Base-by-base conservation (phyloP, 2,113 vertebrate species). In the Corydoras maculifer region DNA sequence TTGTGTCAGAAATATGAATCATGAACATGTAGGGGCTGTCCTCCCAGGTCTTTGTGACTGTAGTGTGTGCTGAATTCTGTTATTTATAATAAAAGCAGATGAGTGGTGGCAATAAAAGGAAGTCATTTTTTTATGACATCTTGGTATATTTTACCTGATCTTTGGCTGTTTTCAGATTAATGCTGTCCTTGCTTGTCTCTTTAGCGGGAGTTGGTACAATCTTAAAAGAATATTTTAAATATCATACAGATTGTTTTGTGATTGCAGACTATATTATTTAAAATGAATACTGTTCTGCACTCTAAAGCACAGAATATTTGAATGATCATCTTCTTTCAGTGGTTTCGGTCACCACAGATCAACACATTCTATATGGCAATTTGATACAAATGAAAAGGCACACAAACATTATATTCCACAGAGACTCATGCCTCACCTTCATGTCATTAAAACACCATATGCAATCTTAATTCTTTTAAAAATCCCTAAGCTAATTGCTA, bases 1-100 rank as follows among this genome's bases (percentile, higher is more conserved):
- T 43, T 43, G 4, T 43, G 2, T 48, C 43, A 4, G 12, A 2
- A 53, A 86, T 69, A 6, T 49, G 8, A 9, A 87, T 62, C 54
- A 87, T 81, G 68, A 87, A 83, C 69, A 87, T 62, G 43, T 86
- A 87, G 0, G 86, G 86, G 3, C 81, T 82, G 25, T 87, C 85
- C 4, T 86, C 82, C 86, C 86, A 86, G 2, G 83, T 81, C 66
- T 25, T 3, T 14, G 77, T 81, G n/a, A 82, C 55, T 0, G 63
- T 30, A 1, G 65, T 12, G 1, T 30, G 8, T 10, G 35, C n/a
- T 8, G 2, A 1, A 3, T 1, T 35, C 62, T 66, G 35, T 15
- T 35, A 29, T 12, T 12, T 6, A 68, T 9, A 61, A 62, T 66
- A 65, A 3, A 63, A 30, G 32, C 59, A 75, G 61, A 54, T 32